Evolutionary conservation across 2,888 invertebrate genomes (phyloP).

Genomic region (Pristionchus arcanus): DNA sequence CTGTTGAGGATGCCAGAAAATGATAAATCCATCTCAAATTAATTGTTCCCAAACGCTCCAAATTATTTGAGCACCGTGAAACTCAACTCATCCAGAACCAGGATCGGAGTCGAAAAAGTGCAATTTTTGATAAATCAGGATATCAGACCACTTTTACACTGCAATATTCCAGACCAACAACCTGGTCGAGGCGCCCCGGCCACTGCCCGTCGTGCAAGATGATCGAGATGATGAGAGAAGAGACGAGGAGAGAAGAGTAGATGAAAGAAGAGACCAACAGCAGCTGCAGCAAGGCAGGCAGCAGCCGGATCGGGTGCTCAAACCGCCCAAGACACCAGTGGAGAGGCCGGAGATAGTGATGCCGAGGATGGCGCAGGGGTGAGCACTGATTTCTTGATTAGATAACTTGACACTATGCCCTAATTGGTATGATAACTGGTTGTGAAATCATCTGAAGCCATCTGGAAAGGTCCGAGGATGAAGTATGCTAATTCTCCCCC

Average conservation of each 20-base stretch:
- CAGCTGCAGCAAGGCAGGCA: conserved; percentile 4
- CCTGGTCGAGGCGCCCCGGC: background rate
- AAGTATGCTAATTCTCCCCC: too few relatives aligned
- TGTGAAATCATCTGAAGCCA: too few relatives aligned
- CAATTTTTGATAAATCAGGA: too few relatives aligned
- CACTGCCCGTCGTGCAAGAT: conserved; percentile 5
- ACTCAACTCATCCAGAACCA: background rate
- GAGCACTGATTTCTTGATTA: too few relatives aligned
- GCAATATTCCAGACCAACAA: background rate
- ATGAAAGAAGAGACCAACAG: background rate
- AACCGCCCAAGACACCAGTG: background rate
- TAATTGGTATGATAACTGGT: too few relatives aligned
- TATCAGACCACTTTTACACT: too few relatives aligned
- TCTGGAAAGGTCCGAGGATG: too few relatives aligned
- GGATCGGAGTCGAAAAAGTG: too few relatives aligned
- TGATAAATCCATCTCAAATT: too few relatives aligned
- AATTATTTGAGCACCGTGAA: background rate
- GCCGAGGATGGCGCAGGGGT: background rate
- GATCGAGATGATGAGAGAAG: too few relatives aligned
- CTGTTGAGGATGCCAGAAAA: background rate
- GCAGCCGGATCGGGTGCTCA: background rate
- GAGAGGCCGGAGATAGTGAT: background rate
- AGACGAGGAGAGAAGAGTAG: background rate
- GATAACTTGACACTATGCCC: too few relatives aligned
- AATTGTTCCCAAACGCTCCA: background rate